Conservation (phyloP, 2,888 invertebrate species). For the Drosophila hamatofila region DNA sequence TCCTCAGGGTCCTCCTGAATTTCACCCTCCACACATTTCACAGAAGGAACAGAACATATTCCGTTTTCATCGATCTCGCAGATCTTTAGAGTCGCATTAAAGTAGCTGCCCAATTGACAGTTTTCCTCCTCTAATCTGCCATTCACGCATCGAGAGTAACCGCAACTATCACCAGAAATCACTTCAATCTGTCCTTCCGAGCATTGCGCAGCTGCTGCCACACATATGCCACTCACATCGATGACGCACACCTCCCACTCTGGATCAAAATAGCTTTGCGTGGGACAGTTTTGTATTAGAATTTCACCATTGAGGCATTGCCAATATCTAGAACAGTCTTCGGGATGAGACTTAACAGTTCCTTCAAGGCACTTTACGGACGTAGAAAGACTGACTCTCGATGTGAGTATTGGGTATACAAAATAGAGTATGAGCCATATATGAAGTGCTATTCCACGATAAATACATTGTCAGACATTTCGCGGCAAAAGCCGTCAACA, state of each 20-base stretch:
- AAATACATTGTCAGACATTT: not conserved
- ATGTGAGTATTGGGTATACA: not conserved
- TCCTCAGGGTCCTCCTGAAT: slow-evolving; percentile 1
- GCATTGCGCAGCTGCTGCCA: slow-evolving; percentile 14
- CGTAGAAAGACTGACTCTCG: not conserved
- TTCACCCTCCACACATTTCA: not conserved
- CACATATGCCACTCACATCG: slow-evolving; percentile 22
- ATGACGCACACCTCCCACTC: slow-evolving; percentile 28
- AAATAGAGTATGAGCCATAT: slow-evolving; percentile 12
- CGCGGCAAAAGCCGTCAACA: not conserved
- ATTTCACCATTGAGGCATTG: slow-evolving; percentile 40
- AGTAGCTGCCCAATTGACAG: slow-evolving; percentile 1
- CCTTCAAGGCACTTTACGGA: slow-evolving; percentile 41
- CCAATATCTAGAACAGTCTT: slow-evolving; percentile 35
- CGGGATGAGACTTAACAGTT: not conserved
- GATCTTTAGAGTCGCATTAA: not conserved
- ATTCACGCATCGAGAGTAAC: slow-evolving; percentile 13
- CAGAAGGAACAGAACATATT: not conserved
- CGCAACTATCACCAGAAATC: slow-evolving; percentile 13
- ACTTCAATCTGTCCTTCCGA: slow-evolving; percentile 22
- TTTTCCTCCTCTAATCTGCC: not conserved
- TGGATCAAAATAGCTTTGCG: slow-evolving; percentile 29
- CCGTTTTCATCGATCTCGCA: slow-evolving; percentile 3
- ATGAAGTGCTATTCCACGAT: slow-evolving; percentile 27
- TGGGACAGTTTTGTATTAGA: slow-evolving; percentile 24